Evolutionary conservation across 2,797 vertebrate genomes (phyloP).

Genomic region (Eurystomus glaucurus): DNA sequence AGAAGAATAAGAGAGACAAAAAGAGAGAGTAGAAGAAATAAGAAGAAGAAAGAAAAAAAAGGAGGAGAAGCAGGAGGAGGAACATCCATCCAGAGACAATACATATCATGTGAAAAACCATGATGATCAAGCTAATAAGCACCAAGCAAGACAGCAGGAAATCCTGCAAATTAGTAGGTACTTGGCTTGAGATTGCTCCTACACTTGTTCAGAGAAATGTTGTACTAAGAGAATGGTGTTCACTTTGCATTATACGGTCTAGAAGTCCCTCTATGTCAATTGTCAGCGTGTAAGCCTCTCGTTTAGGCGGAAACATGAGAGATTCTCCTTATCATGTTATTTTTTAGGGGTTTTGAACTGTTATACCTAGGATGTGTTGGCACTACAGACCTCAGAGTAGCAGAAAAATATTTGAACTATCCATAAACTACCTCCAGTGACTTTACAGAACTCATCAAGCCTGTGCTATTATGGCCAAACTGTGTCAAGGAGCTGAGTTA

Average conservation of each 20-base stretch:
- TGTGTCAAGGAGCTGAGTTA: not conserved
- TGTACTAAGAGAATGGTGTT: not conserved
- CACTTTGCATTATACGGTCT: not conserved
- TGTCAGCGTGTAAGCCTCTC: not conserved
- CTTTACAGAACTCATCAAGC: not conserved
- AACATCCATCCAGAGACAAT: not conserved
- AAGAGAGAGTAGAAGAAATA: not conserved
- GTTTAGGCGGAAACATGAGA: not conserved
- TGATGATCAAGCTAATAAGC: not conserved
- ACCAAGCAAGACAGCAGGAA: not conserved
- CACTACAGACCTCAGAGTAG: not conserved
- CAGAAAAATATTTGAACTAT: not conserved
- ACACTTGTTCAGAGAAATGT: not conserved
- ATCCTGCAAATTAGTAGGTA: not conserved
- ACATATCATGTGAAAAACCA: not conserved
- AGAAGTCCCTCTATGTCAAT: not conserved
- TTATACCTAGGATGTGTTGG: not conserved
- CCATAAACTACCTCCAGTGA: not conserved
- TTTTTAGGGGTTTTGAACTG: not conserved
- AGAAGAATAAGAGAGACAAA: not conserved
- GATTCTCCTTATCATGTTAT: accelerated
- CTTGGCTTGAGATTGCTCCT: not conserved
- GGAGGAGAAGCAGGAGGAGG: not conserved
- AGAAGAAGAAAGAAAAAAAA: not conserved
- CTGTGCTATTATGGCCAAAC: not conserved